Evolutionary conservation across 1,140 invertebrate genomes (phyloP), one percentile per base, ranked within the genome.

Genomic region (Listronotus oregonensis): DNA sequence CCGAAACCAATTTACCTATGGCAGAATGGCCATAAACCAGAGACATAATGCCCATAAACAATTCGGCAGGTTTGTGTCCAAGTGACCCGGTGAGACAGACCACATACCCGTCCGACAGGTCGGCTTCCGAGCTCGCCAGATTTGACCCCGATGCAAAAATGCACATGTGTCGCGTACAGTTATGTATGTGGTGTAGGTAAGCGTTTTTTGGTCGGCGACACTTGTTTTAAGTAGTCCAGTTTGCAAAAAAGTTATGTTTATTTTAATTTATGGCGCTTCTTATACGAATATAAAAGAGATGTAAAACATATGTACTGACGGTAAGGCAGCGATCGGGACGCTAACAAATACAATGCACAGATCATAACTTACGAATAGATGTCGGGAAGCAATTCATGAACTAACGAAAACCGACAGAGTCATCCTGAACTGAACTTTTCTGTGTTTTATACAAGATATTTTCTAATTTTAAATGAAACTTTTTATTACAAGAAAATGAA

Each of bases 71-170:
- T 62, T 32, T 62, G 47, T 44, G 60, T 52, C 60, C 60, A 62
- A 62, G 60, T 62, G 60, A 62, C 60, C 60, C 43, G 40, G 47
- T 51, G 42, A 39, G 12, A 60, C n/a, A 10, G 11, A 34, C 21
- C 21, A 27, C 21, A 27, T 40, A 62, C 60, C 60, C 47, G 60
- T 62, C 37, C 32, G 34, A 54, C 49, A 52, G 7, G 34, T 21
- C 44, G 46, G 58, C 6, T 44, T 50, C 47, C 49, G 47, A 34
- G 34, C 43, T 47, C 10, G 47, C 60, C 60, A 51, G 58, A 54
- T 62, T 59, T 62, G 50, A 62, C 60, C 60, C 60, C 50, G 50
- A 52, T 62, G 60, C 60, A 62, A 62, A 62, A 62, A 42, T 51
- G 40, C 49, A 52, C 60, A 27, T 47, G 40, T 49, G 50, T 43